Evolutionary conservation across 1,140 invertebrate genomes (phyloP).

Genomic region (Sitophilus oryzae): DNA sequence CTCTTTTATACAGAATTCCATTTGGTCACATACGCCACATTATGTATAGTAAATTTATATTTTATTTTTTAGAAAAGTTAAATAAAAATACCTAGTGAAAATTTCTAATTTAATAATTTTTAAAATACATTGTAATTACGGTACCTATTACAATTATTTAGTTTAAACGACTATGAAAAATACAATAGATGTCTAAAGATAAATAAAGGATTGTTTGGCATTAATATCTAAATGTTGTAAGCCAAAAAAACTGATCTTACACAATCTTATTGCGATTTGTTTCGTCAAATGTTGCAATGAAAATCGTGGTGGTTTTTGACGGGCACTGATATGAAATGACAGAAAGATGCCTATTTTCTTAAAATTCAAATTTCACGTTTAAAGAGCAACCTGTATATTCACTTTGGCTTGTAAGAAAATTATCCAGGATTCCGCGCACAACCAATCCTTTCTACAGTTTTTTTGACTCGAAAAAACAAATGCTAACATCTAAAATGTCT

Average conservation of each 20-base stretch:
- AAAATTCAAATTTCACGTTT: too few species aligned
- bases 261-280: slow-evolving; percentile 2
- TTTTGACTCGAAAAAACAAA: slow-evolving; percentile 29
- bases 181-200: slow-evolving; percentile 33
- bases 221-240: slow-evolving; percentile 25
- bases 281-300: slow-evolving; percentile 5
- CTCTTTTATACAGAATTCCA: too few species aligned
- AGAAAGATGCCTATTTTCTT: too few species aligned
- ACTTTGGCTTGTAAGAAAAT: too few species aligned
- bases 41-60: not conserved
- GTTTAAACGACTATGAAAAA: slow-evolving; percentile 26
- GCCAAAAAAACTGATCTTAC: slow-evolving; percentile 22
- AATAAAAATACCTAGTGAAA: slow-evolving; percentile 24
- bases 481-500: slow-evolving; percentile 23
- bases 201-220: slow-evolving; percentile 24
- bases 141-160: slow-evolving; percentile 11
- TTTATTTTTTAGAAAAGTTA: slow-evolving; percentile 13
- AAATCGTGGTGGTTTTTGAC: too few species aligned
- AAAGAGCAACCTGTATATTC: too few species aligned
- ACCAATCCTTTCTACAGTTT: slow-evolving; percentile 8
- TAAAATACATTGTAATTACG: slow-evolving; percentile 30
- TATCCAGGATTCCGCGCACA: too few species aligned
- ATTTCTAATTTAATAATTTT: slow-evolving; percentile 32
- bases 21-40: too few species aligned
- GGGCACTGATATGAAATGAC: too few species aligned